Evolutionary conservation across 2,888 invertebrate species (phyloP), one percentile per base, ranked within the genome.

Genomic region (Artemia sinica): DNA sequence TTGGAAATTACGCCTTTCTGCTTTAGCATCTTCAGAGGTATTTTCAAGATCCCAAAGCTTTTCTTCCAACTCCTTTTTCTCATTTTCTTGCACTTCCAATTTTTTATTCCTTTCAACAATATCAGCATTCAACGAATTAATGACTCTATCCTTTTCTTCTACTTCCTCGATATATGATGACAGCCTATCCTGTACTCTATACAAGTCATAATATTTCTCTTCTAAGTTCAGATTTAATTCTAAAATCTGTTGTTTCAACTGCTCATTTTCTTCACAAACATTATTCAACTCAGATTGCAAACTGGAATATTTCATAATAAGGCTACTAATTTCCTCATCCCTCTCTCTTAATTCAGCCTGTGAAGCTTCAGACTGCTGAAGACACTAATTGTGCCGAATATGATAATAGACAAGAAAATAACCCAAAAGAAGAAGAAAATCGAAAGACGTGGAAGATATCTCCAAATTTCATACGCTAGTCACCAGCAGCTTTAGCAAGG

Each of bases 291-390:
- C 10, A 8, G 58, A n/a, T 18, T 58, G 58, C 14, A 58, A 18
- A 18, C 58, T 58, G 8, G 58, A 58, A 58, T 58, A 58, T 18
- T 58, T 58, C 58, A 58, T 58, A 18, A 58, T 58, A 9, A 58
- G 58, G 58, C 58, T 58, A 18, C 58, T 58, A 18, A 58, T 58
- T 58, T 58, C 58, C 10, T 58, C 58, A 18, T 58, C 58, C 58
- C 58, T 58, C 18, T 58, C 58, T 58, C 58, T 8, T 18, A 58
- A 58, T 18, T 58, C 58, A 58, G 58, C 58, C 10, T 58, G 14
- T 14, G 8, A 9, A 8, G 14, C 58, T 8, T 7, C 58, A n/a
- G 58, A 58, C 58, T 58, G n/a, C n/a, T 58, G 14, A n/a, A n/a
- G n/a, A n/a, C n/a, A n/a, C n/a, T n/a, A n/a, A n/a, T n/a, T n/a